Evolutionary conservation across 2,888 invertebrate species (phyloP).

Genomic region (Xestia c-nigrum): DNA sequence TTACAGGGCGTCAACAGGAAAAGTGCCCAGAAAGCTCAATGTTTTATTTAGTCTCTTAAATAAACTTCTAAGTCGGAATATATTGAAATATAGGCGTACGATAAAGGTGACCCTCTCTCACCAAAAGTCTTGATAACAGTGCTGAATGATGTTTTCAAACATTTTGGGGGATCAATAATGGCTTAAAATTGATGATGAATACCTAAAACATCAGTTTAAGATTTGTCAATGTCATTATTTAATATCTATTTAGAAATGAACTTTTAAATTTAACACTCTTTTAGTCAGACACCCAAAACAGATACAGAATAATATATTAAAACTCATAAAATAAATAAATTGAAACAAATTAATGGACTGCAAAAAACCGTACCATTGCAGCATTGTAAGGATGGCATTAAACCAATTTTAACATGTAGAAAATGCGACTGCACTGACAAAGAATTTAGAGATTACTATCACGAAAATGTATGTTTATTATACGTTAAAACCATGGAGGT

Average conservation of each 20-base stretch:
- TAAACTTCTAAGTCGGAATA: background rate
- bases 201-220: background rate
- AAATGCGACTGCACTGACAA: background rate
- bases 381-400: background rate
- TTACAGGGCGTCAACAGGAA: too few relatives aligned
- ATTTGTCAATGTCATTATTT: background rate
- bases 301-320: background rate
- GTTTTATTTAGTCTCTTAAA: background rate
- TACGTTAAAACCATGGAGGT: background rate
- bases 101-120: background rate
- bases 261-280: too few relatives aligned
- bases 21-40: too few relatives aligned
- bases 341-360: background rate
- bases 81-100: background rate
- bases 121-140: background rate
- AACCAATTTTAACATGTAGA: background rate
- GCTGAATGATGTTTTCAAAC: background rate
- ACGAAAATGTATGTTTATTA: background rate
- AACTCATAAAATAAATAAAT: background rate
- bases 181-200: background rate
- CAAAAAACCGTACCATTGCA: background rate
- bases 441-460: constrained; percentile 1
- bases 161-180: too few relatives aligned
- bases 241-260: background rate
- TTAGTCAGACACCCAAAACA: background rate